Percentiles rank a stretch among this genome's conserved stretches.
phyloP scores from a whole-genome alignment of 1,140 invertebrate species.

The Chionoecetes opilio region DNA sequence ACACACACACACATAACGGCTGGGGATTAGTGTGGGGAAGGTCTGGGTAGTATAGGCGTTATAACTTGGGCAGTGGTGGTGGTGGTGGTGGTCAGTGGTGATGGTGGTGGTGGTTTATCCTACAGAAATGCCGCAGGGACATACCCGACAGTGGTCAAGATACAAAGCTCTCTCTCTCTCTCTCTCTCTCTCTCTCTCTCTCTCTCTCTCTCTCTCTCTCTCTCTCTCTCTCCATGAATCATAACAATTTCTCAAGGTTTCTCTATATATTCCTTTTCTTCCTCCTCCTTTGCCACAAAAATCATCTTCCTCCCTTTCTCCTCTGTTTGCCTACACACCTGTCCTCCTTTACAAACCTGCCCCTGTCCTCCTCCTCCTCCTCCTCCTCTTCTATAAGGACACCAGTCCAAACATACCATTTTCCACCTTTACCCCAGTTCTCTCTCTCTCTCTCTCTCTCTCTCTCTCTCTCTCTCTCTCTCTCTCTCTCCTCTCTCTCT shows the following conservation, averaged over 20 bases:
- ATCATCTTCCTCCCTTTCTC: not conserved
- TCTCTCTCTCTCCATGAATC: not conserved
- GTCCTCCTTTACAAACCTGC: not conserved
- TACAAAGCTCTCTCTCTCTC: conserved; percentile 7
- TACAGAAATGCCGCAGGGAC: not conserved
- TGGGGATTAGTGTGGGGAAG: not conserved
- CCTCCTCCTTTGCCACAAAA: not conserved
- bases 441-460: not conserved
- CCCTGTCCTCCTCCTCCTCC: conserved; percentile 22
- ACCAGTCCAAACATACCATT: not conserved
- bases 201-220: conserved; percentile 56
- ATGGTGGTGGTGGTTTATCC: not conserved
- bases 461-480: not conserved
- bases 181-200: conserved; percentile 57
- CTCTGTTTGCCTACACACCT: conserved; percentile 15
- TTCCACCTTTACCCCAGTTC: not conserved
- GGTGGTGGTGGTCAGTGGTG: not conserved
- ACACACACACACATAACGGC: not conserved
- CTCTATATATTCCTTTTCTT: not conserved
- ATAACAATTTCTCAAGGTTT: not conserved
- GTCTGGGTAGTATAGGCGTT: not conserved
- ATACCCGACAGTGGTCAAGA: conserved; percentile 33
- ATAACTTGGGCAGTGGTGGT: not conserved
- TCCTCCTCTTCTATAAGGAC: conserved; percentile 7
- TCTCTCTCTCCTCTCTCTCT: not conserved